Conservation (phyloP, 2,797 vertebrate genomes). For the Lacerta agilis region DNA sequence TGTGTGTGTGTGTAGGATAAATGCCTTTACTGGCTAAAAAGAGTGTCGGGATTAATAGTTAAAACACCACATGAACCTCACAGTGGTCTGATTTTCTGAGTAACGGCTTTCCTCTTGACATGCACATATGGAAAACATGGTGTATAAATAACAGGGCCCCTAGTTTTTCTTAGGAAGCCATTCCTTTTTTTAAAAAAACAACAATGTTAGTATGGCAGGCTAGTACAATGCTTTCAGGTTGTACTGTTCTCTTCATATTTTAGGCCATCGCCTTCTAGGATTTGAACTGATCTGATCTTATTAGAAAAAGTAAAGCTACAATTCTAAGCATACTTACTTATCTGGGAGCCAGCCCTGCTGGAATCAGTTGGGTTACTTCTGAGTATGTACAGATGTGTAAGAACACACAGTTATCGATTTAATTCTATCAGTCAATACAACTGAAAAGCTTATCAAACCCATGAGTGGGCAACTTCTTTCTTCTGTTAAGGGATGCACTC, state of each 20-base stretch:
- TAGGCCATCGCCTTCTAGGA: neutral
- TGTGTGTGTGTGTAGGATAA: conserved; percentile 6
- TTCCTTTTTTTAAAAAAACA: too few species aligned
- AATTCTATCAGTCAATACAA: neutral
- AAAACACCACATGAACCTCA: conserved; percentile 29
- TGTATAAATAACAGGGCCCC: too few species aligned
- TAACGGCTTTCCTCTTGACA: conserved; percentile 20
- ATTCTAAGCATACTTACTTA: neutral
- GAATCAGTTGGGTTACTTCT: neutral
- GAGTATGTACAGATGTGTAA: neutral
- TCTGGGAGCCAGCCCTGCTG: neutral
- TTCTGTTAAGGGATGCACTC: too few species aligned
- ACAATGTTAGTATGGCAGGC: neutral
- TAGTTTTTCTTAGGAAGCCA: neutral
- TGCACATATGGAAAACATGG: conserved; percentile 8
- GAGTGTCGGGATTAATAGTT: conserved; percentile 33
- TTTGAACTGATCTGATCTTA: neutral
- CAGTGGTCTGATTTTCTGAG: conserved; percentile 30
- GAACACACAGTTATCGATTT: neutral
- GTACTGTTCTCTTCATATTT: neutral
- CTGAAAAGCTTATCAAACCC: neutral
- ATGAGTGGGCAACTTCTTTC: neutral
- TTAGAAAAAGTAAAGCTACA: neutral
- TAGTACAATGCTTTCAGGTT: neutral
- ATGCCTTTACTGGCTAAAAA: conserved; percentile 39